Percentiles rank a stretch among this genome's conserved stretches.
Conservation (phyloP, 1,140 invertebrate species). For the Microplitis mediator region DNA sequence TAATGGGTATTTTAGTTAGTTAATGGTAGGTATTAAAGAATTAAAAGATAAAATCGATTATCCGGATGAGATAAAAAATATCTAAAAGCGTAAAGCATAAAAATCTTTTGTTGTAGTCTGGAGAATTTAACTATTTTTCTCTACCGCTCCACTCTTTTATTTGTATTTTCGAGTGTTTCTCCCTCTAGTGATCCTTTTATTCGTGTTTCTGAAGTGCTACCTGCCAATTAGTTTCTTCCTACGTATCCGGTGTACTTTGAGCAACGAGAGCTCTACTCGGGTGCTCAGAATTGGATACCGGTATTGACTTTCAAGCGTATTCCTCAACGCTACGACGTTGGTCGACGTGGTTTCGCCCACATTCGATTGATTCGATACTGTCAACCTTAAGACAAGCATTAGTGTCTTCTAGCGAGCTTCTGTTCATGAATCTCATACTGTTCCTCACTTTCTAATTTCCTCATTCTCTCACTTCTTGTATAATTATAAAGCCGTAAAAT, state of each 20-base stretch:
- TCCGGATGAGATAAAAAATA: too few relatives aligned
- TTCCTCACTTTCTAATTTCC: too few relatives aligned
- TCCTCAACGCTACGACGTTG: slow-evolving; percentile 18
- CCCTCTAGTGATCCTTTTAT: not conserved
- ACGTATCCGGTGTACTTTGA: slow-evolving; percentile 36
- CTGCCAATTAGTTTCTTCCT: slow-evolving; percentile 38
- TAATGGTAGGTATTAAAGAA: too few relatives aligned
- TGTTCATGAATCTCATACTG: not conserved
- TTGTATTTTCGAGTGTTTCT: not conserved
- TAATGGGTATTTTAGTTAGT: too few relatives aligned
- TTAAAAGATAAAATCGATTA: too few relatives aligned
- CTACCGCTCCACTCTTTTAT: not conserved
- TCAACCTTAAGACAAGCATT: not conserved
- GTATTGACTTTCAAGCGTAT: slow-evolving; percentile 44
- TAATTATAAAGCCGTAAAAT: too few relatives aligned
- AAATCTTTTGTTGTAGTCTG: not conserved
- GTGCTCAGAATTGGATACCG: slow-evolving; percentile 34
- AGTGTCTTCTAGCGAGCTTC: not conserved
- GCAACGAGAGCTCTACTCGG: slow-evolving; percentile 28
- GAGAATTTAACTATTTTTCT: not conserved
- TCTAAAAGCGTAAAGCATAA: too few relatives aligned
- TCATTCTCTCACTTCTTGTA: too few relatives aligned
- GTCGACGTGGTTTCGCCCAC: not conserved
- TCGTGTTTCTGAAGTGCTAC: slow-evolving; percentile 16
- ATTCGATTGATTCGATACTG: not conserved